phyloP scores from a whole-genome alignment of 2,888 invertebrate species.

The Encarsia formosa region DNA sequence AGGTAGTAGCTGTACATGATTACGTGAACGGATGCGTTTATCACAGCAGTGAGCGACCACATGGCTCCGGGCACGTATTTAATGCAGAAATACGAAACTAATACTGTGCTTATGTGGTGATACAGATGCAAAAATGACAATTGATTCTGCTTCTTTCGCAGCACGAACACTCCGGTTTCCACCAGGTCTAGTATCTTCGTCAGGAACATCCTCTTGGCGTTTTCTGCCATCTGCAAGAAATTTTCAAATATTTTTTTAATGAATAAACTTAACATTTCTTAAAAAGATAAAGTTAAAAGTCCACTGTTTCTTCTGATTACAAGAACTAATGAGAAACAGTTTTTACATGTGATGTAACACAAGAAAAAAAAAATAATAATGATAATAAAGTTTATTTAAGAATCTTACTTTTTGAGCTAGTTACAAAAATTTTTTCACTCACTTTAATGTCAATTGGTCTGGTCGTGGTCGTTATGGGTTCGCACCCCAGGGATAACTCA shows the following conservation, averaged over 20 bases:
- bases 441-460: constrained; percentile 19
- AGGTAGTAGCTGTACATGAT: constrained; percentile 74
- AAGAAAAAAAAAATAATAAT: too few species aligned
- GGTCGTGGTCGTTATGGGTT: constrained; percentile 60
- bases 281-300: too few species aligned
- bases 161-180: constrained; percentile 66
- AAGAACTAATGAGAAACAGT: constrained; percentile 54
- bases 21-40: constrained; percentile 65
- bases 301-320: background rate
- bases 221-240: background rate
- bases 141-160: constrained; percentile 68
- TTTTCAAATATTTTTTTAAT: too few species aligned
- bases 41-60: constrained; percentile 56
- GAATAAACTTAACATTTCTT: too few species aligned
- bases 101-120: constrained; percentile 63
- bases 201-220: constrained; percentile 58
- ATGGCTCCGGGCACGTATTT: constrained; percentile 64
- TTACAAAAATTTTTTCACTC: constrained; percentile 3
- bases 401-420: too few species aligned
- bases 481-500: constrained; percentile 60
- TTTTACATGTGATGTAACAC: too few species aligned
- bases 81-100: constrained; percentile 57
- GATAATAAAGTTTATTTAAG: too few species aligned
- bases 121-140: constrained; percentile 68
- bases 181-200: constrained; percentile 63